These are phyloP conservation scores for Eclectus roratus DNA, from an alignment of 2,113 vertebrate species.

Conservation along the genomic window DNA sequence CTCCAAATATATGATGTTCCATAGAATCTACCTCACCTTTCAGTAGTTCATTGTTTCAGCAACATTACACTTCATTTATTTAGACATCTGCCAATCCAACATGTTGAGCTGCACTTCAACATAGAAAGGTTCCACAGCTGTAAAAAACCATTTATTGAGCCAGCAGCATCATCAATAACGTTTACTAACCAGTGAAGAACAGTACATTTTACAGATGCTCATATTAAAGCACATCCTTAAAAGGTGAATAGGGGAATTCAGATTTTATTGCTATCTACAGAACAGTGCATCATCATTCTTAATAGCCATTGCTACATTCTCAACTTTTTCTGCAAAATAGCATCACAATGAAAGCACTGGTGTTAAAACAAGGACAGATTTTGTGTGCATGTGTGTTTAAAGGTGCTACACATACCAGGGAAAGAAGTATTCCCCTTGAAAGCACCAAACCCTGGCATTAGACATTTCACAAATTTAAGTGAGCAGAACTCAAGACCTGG, in stretches of 20 bases:
- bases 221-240: neutral
- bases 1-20: neutral
- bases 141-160: neutral
- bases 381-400: neutral
- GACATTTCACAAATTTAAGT: neutral
- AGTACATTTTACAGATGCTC: neutral
- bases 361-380: neutral
- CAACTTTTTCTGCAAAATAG: neutral
- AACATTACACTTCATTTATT: constrained; percentile 54
- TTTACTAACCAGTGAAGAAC: neutral
- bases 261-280: neutral
- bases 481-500: neutral
- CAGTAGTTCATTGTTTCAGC: constrained; percentile 1
- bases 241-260: neutral
- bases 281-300: neutral
- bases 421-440: neutral
- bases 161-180: neutral
- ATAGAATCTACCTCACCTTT: constrained; percentile 29
- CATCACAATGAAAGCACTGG: neutral
- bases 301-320: neutral
- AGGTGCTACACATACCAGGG: neutral
- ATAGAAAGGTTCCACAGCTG: neutral
- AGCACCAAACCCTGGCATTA: neutral
- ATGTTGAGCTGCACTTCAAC: constrained; percentile 1
- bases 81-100: neutral